Conservation (phyloP, 2,888 invertebrate genomes). For the Lamellibrachia columna region DNA sequence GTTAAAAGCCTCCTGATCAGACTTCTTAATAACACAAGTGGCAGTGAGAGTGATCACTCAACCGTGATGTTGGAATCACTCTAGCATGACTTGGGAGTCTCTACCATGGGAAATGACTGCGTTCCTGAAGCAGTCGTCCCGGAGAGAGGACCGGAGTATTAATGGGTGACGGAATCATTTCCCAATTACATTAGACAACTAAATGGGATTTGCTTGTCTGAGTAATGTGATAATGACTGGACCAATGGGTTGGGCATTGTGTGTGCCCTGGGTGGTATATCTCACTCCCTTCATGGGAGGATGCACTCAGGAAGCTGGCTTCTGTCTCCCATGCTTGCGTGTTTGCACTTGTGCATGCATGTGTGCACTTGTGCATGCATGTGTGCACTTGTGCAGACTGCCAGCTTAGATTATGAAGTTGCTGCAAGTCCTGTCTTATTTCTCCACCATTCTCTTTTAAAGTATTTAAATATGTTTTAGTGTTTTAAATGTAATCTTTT, state of each 20-base stretch:
- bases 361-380: too few relatives aligned
- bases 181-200: not conserved
- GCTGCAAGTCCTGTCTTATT: not conserved
- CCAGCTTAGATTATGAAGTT: not conserved
- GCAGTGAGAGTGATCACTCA: not conserved
- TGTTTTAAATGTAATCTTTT: not conserved
- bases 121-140: not conserved
- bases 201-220: constrained; percentile 3
- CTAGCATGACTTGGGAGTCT: not conserved
- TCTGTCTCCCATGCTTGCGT: not conserved
- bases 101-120: not conserved
- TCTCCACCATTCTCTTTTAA: not conserved
- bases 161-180: constrained; percentile 1
- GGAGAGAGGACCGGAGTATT: not conserved
- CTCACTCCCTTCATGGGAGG: not conserved
- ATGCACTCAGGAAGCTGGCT: not conserved
- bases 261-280: not conserved
- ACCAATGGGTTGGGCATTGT: not conserved
- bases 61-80: not conserved
- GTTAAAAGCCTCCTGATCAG: not conserved
- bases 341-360: not conserved
- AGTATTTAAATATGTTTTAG: not conserved
- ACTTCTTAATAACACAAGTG: not conserved
- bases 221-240: not conserved
- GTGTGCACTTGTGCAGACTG: not conserved